phyloP scores from a whole-genome alignment of 2,113 vertebrate species.

The Setophaga kirtlandii region DNA sequence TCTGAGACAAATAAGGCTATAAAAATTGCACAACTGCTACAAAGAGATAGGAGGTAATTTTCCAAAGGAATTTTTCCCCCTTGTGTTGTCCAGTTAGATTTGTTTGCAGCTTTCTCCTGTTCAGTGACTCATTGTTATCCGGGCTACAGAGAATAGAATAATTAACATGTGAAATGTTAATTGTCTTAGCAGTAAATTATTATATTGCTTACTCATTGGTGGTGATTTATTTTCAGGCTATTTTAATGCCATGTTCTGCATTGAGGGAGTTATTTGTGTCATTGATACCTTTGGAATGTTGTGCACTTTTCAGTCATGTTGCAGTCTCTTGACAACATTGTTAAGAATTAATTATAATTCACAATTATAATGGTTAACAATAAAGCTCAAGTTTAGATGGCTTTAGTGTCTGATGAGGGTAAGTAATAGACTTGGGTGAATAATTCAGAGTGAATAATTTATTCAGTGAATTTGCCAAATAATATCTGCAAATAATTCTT shows the following conservation, averaged over 20 bases:
- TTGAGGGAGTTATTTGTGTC: conserved; percentile 51
- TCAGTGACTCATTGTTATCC: conserved; percentile 5
- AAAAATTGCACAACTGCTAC: background rate
- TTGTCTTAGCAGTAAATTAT: conserved; percentile 53
- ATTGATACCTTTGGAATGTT: conserved; percentile 55
- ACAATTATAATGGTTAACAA: conserved; percentile 61
- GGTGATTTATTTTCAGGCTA: conserved; percentile 32
- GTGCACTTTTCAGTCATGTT: conserved; percentile 3
- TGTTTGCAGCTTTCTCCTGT: conserved; percentile 9
- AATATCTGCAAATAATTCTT: conserved; percentile 53
- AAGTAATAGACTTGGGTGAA: conserved; percentile 52
- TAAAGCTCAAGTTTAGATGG: conserved; percentile 47
- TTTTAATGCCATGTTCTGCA: conserved; percentile 37
- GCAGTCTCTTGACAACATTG: conserved; percentile 56
- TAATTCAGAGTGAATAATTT: conserved; percentile 49
- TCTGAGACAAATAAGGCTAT: background rate
- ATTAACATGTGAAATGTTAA: conserved; percentile 63
- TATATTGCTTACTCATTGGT: conserved; percentile 48
- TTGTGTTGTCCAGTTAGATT: background rate
- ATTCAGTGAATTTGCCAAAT: conserved; percentile 59
- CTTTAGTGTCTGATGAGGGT: conserved; percentile 49
- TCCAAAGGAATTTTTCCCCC: background rate
- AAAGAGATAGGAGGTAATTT: background rate
- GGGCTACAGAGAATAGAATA: conserved; percentile 29
- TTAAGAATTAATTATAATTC: conserved; percentile 70